Conservation (phyloP, 2,888 invertebrate species). For the Drosophila histrio region DNA sequence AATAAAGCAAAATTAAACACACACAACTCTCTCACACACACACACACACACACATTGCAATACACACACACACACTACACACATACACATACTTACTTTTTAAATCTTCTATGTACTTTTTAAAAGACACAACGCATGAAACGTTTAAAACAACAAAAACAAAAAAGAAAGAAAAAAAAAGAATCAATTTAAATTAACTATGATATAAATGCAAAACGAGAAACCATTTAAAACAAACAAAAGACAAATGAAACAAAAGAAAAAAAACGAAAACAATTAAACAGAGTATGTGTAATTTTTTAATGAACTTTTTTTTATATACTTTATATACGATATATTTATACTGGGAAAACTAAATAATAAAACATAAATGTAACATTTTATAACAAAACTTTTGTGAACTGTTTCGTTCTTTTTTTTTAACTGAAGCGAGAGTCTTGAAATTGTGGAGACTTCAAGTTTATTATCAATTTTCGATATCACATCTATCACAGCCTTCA, state of each 20-base stretch:
- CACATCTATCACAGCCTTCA: too few species aligned
- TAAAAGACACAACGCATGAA: constrained; percentile 60
- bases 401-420: too few species aligned
- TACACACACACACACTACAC: constrained; percentile 26
- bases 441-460: too few species aligned
- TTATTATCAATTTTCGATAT: too few species aligned
- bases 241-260: constrained; percentile 11
- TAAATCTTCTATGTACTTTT: constrained; percentile 54
- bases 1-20: constrained; percentile 26
- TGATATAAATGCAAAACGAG: constrained; percentile 29
- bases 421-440: too few species aligned
- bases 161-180: constrained; percentile 10
- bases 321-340: constrained; percentile 75
- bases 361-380: constrained; percentile 74
- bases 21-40: constrained; percentile 25
- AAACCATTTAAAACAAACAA: constrained; percentile 42
- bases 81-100: constrained; percentile 34
- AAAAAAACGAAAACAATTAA: constrained; percentile 2
- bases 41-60: constrained; percentile 31
- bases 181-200: constrained; percentile 35
- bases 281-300: constrained; percentile 74
- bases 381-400: constrained; percentile 62
- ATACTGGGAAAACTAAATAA: constrained; percentile 72
- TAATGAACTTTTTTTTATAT: constrained; percentile 76
- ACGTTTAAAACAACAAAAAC: constrained; percentile 43